Evolutionary conservation across 1,140 invertebrate species (phyloP).

Genomic region (Zaprionus kolodkinae): DNA sequence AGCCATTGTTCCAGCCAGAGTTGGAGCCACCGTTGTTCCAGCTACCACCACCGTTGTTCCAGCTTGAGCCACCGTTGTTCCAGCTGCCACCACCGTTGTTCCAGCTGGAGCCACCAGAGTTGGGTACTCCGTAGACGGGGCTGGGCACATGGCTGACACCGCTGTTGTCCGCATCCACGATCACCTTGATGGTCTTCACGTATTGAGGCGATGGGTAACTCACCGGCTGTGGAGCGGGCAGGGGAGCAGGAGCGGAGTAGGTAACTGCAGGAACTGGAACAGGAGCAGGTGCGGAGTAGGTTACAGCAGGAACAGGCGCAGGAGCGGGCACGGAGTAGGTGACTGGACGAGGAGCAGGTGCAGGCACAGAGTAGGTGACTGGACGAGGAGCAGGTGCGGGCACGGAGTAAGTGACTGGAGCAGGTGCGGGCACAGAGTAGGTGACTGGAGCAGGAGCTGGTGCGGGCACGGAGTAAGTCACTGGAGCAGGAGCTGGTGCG

Average conservation of each 20-base stretch:
- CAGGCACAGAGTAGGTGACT: slow-evolving; percentile 18
- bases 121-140: slow-evolving; percentile 63
- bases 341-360: slow-evolving; percentile 29
- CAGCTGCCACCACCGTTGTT: slow-evolving; percentile 26
- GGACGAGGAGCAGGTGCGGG: slow-evolving; percentile 42
- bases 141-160: slow-evolving; percentile 46
- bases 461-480: slow-evolving; percentile 36
- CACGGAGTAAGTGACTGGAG: slow-evolving; percentile 39
- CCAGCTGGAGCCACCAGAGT: not conserved
- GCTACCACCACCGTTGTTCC: slow-evolving; percentile 12
- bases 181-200: slow-evolving; percentile 76
- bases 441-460: slow-evolving; percentile 37
- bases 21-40: slow-evolving; percentile 18
- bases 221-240: slow-evolving; percentile 12
- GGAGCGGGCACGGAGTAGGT: slow-evolving; percentile 34
- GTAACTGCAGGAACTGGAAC: slow-evolving; percentile 4
- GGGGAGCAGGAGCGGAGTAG: slow-evolving; percentile 43
- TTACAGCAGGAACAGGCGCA: slow-evolving; percentile 20
- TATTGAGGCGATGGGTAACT: slow-evolving; percentile 36
- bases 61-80: slow-evolving; percentile 40
- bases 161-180: slow-evolving; percentile 62
- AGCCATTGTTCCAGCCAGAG: slow-evolving; percentile 66
- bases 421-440: slow-evolving; percentile 47
- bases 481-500: slow-evolving; percentile 19
- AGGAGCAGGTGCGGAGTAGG: slow-evolving; percentile 43